phyloP scores from a whole-genome alignment of 2,797 vertebrate species.

The Sebastes jordani region DNA sequence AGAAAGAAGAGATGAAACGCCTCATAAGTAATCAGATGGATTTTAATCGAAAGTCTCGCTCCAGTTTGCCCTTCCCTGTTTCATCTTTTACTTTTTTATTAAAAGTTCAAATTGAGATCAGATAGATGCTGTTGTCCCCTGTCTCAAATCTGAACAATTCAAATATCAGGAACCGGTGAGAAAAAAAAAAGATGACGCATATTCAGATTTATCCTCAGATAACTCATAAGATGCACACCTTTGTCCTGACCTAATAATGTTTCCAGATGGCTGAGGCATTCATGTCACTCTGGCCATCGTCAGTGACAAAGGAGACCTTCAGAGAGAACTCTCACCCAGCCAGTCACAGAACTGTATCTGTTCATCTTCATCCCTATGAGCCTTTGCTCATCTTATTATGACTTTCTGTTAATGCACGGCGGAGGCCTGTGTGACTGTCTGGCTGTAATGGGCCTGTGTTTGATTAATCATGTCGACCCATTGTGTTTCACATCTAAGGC shows the following conservation, averaged over 20 bases:
- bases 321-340: conserved; percentile 71
- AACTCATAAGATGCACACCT: conserved; percentile 72
- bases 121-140: conserved; percentile 60
- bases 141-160: conserved; percentile 63
- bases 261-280: conserved; percentile 74
- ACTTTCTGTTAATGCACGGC: conserved; percentile 81
- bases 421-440: conserved; percentile 76
- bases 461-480: conserved; percentile 81
- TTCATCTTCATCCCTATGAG: conserved; percentile 78
- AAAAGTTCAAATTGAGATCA: conserved; percentile 78
- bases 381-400: conserved; percentile 84
- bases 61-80: conserved; percentile 48
- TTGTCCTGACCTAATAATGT: conserved; percentile 81
- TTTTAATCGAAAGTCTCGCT: conserved; percentile 36
- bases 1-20: conserved; percentile 37
- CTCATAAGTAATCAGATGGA: conserved; percentile 46
- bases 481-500: conserved; percentile 83
- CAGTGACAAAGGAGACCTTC: conserved; percentile 78
- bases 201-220: conserved; percentile 69
- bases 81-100: conserved; percentile 74
- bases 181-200: conserved; percentile 37
- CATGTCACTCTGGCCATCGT: conserved; percentile 75
- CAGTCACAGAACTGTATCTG: conserved; percentile 76
- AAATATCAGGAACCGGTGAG: conserved; percentile 63
- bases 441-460: conserved; percentile 81